Evolutionary conservation across 2,888 invertebrate genomes (phyloP), one percentile per base, ranked within the genome.

Genomic region (Orchesella flavescens): DNA sequence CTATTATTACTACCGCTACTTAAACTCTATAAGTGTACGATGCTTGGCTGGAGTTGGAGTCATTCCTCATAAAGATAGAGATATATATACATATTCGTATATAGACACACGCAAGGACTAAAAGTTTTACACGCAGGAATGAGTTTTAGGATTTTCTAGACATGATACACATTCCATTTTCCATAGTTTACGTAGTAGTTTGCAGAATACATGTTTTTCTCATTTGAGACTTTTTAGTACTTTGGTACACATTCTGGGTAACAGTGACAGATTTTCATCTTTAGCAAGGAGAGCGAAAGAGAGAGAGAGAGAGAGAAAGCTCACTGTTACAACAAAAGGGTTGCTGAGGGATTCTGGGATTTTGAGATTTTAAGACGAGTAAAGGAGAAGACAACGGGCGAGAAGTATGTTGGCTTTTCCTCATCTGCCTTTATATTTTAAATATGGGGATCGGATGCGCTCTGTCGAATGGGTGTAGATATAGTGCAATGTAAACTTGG

Each of bases 301-400:
- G n/a, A n/a, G n/a, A n/a, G n/a, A 65, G 7, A 55, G 43, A 46
- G 72, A 59, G 46, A 80, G 49, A 66, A 73, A 59, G 73, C 44
- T 44, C 73, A 55, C 80, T 72, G 65, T 71, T 72, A 21, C 69
- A 71, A 59, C 80, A 59, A 74, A 66, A 80, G 80, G 80, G 74
- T 53, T 73, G 80, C 59, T 66, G 49, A 73, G 74, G 80, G 79
- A 80, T 24, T 57, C 72, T 73, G 79, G 73, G 80, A 80, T 80
- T 80, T 80, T 46, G 46, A 61, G 68, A 68, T 76, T 76, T 76
- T 76, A 65, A 75, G 68, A 75, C 66, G 61, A 63, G 13, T 9
- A n/a, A 13, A 68, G 68, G 49, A 68, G 53, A 65, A 74, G 65
- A 73, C 59, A 78, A 61, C 59, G 69, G 21, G 68, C 43, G 72